Base-by-base conservation (phyloP, 2,113 vertebrate genomes). In the Ciconia stormi region DNA sequence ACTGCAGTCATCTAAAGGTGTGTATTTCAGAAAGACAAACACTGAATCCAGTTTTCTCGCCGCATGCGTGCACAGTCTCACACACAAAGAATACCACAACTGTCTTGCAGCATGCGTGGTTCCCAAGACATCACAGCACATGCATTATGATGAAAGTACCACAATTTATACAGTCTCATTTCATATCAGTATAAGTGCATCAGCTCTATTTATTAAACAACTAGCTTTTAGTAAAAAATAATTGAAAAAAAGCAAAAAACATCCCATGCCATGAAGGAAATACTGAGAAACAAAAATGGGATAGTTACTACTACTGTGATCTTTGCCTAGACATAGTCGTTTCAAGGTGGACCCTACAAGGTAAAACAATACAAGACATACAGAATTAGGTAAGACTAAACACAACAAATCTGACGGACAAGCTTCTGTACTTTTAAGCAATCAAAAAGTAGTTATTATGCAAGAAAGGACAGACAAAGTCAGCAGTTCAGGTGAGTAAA, bases 301-400 rank as follows among this genome's bases (percentile, higher is more conserved):
- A 99, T 99, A 99, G 98, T 99, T 99, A 99, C 99, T 99, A 99
- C 99, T 99, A 99, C 99, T 99, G 99, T 99, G 99, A 97, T 99
- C 99, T 99, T 99, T 99, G 99, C 99, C 99, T 99, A 99, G 99
- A 99, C 99, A 99, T 98, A 99, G 99, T 98, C 99, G 99, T 99
- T 99, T 99, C 99, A 99, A 98, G 98, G 99, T 99, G 98, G 99
- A 99, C 99, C 99, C 99, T 99, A 99, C 98, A 99, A 98, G 98
- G 99, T 98, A 99, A 98, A 98, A 99, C 98, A 99, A 99, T 99
- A 99, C 98, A 99, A 99, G 98, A 99, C 99, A 99, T 66, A 99
- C 96, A 99, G 97, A 98, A 99, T 99, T 99, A 99, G 98, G 98
- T 98, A 97, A 98, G 98, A 98, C 98, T 97, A 96, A 96, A 99